Base-by-base conservation (phyloP, 1,140 invertebrate genomes). In the Odontomachus brunneus region DNA sequence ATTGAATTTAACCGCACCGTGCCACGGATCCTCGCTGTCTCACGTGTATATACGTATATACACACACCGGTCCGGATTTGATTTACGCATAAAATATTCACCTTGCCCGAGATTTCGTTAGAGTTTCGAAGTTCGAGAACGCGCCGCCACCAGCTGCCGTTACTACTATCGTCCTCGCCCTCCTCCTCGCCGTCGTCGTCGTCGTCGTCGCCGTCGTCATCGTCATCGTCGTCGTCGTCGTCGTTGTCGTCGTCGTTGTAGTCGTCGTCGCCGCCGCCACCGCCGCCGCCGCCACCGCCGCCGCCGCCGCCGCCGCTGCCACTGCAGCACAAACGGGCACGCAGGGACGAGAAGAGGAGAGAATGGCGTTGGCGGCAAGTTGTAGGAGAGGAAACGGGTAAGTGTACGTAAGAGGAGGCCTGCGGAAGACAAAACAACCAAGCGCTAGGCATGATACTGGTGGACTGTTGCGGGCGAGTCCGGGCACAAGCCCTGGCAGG, bases 81-180 rank as follows among this genome's bases (percentile, higher is more conserved):
- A 90, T 91, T 92, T 90, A 90, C 88, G 91, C 88, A 91, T 92
- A 90, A 91, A 91, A 91, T 92, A 91, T 92, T 92, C 89, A 91
- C 84, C 82, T 89, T 88, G 83, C 81, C 84, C 84, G 72, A 89
- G 88, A 91, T 91, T 92, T 91, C 87, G 90, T 92, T 91, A 90
- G 84, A 91, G 88, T 91, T 91, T 84, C 84, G 51, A 84, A 91
- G 88, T 90, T 90, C 69, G 83, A 60, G 83, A 85, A 82, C 67
- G 83, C 83, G 72, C 76, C 57, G 82, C 69, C 63, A 72, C 73
- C 51, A 57, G 80, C 81, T 71, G 71, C 85, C 72, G 53, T 57
- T 53, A n/a, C 66, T 17, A 44, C 48, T 48, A 11, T 33, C n/a
- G 9, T 51, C 29, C 2, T 33, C 29, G n/a, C n/a, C n/a, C n/a